Base-by-base conservation (phyloP, 92 coral and sea anemone species). In the Epizoanthus ramosus region DNA sequence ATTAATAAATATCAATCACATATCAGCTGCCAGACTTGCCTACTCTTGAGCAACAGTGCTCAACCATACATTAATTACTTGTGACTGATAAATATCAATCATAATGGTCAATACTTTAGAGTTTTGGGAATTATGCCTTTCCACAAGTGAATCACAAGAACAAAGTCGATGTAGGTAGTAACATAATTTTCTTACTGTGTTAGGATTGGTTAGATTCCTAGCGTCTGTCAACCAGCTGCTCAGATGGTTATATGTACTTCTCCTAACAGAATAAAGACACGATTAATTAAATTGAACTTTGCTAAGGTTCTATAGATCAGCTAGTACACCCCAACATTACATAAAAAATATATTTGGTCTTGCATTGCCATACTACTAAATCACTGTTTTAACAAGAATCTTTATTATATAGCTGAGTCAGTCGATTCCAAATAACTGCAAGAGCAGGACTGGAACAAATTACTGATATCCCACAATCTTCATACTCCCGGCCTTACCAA, bases 171-270 rank as follows among this genome's bases (percentile, higher is more conserved):
- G 64, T 10, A 13, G n/a, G 45, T 7, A 19, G 16, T 14, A 76
- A 61, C 21, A 60, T 2, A 28, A 28, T 52, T 15, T 17, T n/a
- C 82, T 90, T 90, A 96, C 99, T 82, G 99, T 96, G 80, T 96
- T 96, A 61, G 99, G 99, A 75, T 96, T 96, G 81, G 99, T 96
- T 86, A 96, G 88, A 87, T 96, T 96, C 80, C 99, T 96, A 83
- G 99, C 99, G 88, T 96, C 99, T 66, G 99, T 96, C 56, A 96
- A 87, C 99, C 99, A 96, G 88, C 99, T 96, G 89, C 99, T 96
- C 73, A 96, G 80, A 75, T 96, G 99, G 87, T 96, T 96, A 80
- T 96, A 96, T 8, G 99, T 96, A 85, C 99, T 96, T 87, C 99
- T 94, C 98, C 99, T 96, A 68, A 24, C 57, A 82, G 3, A 63